A percentile compares a stretch with the other conserved stretches of the same genome.
These are phyloP conservation scores for Manis crassicaudata DNA, from an alignment of 2,797 vertebrate genomes.

Conservation along the genomic window DNA sequence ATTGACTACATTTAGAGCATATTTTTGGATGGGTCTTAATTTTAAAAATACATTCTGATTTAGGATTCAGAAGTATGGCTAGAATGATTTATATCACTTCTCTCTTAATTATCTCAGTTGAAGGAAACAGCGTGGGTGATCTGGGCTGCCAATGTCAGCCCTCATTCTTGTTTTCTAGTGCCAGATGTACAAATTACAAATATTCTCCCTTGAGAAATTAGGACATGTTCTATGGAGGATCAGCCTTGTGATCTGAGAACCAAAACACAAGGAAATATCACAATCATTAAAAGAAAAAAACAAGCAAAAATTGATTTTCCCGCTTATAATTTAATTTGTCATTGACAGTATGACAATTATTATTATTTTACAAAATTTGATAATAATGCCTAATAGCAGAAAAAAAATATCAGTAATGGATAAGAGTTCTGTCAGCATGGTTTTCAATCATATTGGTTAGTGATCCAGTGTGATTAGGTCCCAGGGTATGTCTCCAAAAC, in stretches of 20 bases:
- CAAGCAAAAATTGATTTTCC: background rate
- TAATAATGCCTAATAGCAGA: background rate
- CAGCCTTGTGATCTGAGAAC: background rate
- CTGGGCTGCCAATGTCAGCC: background rate
- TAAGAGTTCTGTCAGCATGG: background rate
- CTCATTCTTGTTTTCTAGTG: background rate
- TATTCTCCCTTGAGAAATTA: constrained; percentile 1
- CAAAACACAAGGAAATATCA: constrained; percentile 2
- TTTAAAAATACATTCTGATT: constrained; percentile 2
- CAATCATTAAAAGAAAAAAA: background rate
- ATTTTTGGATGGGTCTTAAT: background rate
- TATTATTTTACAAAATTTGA: background rate
- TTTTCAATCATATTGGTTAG: background rate
- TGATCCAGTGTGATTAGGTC: background rate
- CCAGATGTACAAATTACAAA: background rate
- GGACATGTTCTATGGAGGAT: background rate
- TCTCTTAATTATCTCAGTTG: background rate
- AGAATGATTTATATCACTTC: background rate
- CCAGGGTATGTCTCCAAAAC: background rate
- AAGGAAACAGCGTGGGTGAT: background rate
- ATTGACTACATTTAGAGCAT: background rate
- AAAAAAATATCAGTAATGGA: background rate
- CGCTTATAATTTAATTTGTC: background rate
- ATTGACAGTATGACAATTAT: background rate
- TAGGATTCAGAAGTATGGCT: background rate